A percentile compares a stretch with the other conserved stretches of the same genome.
Conservation (phyloP, 2,113 vertebrate genomes). For the Camelus dromedarius region DNA sequence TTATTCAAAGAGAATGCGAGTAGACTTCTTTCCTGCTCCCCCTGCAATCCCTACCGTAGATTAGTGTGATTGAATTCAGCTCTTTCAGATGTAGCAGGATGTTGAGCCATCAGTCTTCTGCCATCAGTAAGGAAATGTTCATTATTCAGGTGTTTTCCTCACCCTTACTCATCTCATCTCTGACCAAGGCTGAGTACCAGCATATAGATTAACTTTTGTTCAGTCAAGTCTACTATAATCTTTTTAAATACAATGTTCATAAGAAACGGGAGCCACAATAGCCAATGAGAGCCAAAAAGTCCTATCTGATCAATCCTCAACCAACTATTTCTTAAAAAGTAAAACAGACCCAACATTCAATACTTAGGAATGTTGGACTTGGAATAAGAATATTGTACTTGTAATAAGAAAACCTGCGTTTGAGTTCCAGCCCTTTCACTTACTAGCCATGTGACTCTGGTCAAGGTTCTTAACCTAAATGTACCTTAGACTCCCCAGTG, state of each 20-base stretch:
- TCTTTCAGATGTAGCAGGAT: neutral
- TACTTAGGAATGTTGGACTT: neutral
- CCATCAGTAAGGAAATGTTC: neutral
- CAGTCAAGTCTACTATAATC: neutral
- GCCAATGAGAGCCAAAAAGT: conserved; percentile 5
- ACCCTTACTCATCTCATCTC: neutral
- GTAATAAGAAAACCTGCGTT: neutral
- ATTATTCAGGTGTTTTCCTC: neutral
- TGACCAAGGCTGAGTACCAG: conserved; percentile 6
- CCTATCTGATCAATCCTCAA: neutral
- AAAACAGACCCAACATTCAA: neutral
- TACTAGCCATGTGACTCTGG: neutral
- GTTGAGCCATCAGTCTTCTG: neutral
- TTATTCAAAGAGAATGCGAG: neutral
- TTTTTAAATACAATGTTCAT: conserved; percentile 32
- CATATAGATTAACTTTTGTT: neutral
- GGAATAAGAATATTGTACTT: neutral
- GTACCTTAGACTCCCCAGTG: neutral
- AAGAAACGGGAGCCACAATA: neutral
- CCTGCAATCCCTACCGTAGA: rapidly evolving
- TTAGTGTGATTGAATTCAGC: neutral
- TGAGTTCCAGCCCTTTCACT: neutral
- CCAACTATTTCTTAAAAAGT: conserved; percentile 10
- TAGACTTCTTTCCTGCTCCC: neutral
- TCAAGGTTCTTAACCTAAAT: conserved; percentile 24